Evolutionary conservation across 2,888 invertebrate species (phyloP).

Genomic region (Melanotus villosus): DNA sequence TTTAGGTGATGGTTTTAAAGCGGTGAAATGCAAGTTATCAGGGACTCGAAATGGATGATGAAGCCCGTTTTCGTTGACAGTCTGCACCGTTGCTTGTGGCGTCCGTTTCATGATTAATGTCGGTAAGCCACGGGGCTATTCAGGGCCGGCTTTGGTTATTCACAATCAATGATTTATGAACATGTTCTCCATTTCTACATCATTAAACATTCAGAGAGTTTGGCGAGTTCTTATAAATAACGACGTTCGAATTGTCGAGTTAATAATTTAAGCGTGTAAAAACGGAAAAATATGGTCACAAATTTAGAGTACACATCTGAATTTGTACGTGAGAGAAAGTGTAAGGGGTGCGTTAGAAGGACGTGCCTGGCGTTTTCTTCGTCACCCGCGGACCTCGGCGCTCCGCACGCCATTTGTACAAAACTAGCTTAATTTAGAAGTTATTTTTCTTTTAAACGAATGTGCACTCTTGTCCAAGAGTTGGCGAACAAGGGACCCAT

Average conservation of each 20-base stretch:
- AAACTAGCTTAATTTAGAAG: constrained; percentile 41
- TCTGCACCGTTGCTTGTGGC: constrained; percentile 46
- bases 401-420: constrained; percentile 37
- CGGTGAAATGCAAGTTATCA: constrained; percentile 35
- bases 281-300: constrained; percentile 15
- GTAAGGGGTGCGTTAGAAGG: constrained; percentile 9
- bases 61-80: constrained; percentile 44
- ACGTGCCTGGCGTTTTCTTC: constrained; percentile 15
- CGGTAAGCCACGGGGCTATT: constrained; percentile 36
- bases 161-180: constrained; percentile 52
- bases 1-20: constrained; percentile 22
- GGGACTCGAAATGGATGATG: constrained; percentile 39
- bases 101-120: constrained; percentile 53
- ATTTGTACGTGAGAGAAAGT: constrained; percentile 27
- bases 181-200: constrained; percentile 39
- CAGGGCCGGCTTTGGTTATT: constrained; percentile 51
- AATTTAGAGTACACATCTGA: constrained; percentile 23
- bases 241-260: not conserved
- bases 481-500: constrained; percentile 14
- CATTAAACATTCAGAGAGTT: constrained; percentile 33
- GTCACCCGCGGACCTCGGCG: constrained; percentile 20
- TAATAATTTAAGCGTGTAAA: constrained; percentile 30
- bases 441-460: constrained; percentile 38
- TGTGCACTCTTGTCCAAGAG: constrained; percentile 26
- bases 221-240: constrained; percentile 28